Evolutionary conservation across 1,140 invertebrate species (phyloP), one percentile per base, ranked within the genome.

Genomic region (Procambarus virginalis): DNA sequence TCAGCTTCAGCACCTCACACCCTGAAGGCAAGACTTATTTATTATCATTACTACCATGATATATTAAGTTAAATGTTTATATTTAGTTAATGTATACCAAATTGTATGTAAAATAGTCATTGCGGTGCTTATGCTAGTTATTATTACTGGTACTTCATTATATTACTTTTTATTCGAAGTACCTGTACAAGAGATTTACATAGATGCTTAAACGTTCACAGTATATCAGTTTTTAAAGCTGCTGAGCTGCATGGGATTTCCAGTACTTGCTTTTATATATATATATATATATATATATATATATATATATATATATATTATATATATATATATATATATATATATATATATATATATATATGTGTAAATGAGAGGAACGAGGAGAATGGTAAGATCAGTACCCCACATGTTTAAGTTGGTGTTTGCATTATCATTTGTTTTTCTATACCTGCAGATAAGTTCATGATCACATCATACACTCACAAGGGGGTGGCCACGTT

Each of bases 261-360:
- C 6, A 58, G 55, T 64, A 8, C 5, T 34, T 34, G 58, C 14
- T 45, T 17, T 34, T 60, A 8, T 76, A 76, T n/a, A 76, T 76
- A 76, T n/a, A 76, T 76, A 76, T 76, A 76, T 76, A 76, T n/a
- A 76, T 76, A 76, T n/a, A 76, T 76, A 76, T n/a, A 76, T 76
- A 76, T n/a, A 76, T 76, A 76, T n/a, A 76, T 76, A 76, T n/a
- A 48, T 76, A 48, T n/a, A 48, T 76, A 48, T n/a, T 76, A 48
- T n/a, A 48, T 76, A 48, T n/a, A 48, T 76, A 48, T n/a, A 48
- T 34, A 12, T n/a, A 76, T 76, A 45, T 10, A 76, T 76, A 76
- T n/a, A 48, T 76, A 76, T 60, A 48, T 12, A 22, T 34, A 81
- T 51, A 12, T 12, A 12, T 51, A 8, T 20, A 5, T 45, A 2